Percentiles rank a stretch among this genome's conserved stretches.
Conservation (phyloP, 2,888 invertebrate species). For the Strigamia maritima region DNA sequence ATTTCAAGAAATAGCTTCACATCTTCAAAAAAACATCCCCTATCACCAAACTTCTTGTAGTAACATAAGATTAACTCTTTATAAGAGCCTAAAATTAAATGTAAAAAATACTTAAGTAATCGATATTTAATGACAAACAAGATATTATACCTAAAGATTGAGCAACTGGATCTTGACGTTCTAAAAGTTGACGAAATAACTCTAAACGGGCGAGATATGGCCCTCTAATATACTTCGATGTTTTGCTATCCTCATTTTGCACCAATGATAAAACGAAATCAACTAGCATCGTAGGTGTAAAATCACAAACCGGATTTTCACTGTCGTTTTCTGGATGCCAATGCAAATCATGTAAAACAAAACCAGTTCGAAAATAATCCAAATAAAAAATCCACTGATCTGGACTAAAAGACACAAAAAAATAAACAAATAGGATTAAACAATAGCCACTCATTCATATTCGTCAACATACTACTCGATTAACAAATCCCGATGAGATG, state of each 20-base stretch:
- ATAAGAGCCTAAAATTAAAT: slow-evolving; percentile 47
- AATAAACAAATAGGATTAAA: slow-evolving; percentile 38
- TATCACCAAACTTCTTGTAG: slow-evolving; percentile 76
- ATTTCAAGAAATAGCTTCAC: slow-evolving; percentile 70
- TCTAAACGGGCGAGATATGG: slow-evolving; percentile 81
- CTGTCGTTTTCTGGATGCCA: slow-evolving; percentile 50
- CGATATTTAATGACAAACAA: slow-evolving; percentile 6
- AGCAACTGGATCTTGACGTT: slow-evolving; percentile 42
- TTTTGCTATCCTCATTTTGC: slow-evolving; percentile 43
- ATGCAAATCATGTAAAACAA: slow-evolving; percentile 58
- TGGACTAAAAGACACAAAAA: slow-evolving; percentile 54
- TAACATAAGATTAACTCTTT: slow-evolving; percentile 65
- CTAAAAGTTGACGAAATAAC: slow-evolving; percentile 47
- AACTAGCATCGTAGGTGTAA: slow-evolving; percentile 48
- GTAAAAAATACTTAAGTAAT: background rate
- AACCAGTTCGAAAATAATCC: slow-evolving; percentile 69
- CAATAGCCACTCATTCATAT: background rate
- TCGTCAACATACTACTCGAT: slow-evolving; percentile 63
- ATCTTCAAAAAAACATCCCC: slow-evolving; percentile 81
- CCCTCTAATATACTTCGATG: slow-evolving; percentile 60
- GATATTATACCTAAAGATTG: slow-evolving; percentile 34
- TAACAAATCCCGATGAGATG: slow-evolving; percentile 69
- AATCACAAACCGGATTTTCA: slow-evolving; percentile 44
- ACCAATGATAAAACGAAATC: slow-evolving; percentile 49
- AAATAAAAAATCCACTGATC: slow-evolving; percentile 59